Percentiles rank a stretch among this genome's conserved stretches.
These are phyloP conservation scores for Drosophila lutescens DNA, from an alignment of 2,888 invertebrate genomes.

Conservation along the genomic window DNA sequence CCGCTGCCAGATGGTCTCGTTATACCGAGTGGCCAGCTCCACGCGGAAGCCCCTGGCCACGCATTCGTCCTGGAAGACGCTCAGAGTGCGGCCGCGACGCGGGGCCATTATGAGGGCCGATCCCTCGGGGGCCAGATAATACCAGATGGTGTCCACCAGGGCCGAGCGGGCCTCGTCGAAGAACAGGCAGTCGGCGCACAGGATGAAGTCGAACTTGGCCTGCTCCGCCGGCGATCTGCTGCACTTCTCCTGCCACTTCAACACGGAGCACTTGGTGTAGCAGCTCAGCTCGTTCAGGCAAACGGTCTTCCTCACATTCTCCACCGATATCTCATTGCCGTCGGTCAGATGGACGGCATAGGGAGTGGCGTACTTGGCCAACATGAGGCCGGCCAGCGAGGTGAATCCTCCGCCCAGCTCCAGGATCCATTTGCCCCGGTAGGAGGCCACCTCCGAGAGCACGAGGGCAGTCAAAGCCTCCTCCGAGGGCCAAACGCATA, in stretches of 20 bases:
- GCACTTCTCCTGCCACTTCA: slow-evolving; percentile 86
- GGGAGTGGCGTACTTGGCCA: slow-evolving; percentile 88
- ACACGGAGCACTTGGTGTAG: slow-evolving; percentile 85
- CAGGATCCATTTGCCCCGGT: slow-evolving; percentile 88
- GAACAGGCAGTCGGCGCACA: slow-evolving; percentile 92
- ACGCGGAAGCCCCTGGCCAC: slow-evolving; percentile 86
- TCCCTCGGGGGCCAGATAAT: slow-evolving; percentile 87
- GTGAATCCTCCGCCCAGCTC: slow-evolving; percentile 95
- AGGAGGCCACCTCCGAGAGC: slow-evolving; percentile 87
- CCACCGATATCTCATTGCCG: slow-evolving; percentile 90
- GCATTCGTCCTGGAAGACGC: slow-evolving; percentile 88
- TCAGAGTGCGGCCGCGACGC: slow-evolving; percentile 89
- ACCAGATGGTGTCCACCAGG: slow-evolving; percentile 88
- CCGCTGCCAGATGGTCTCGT: slow-evolving; percentile 88
- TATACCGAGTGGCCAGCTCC: slow-evolving; percentile 87
- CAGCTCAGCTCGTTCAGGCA: slow-evolving; percentile 87
- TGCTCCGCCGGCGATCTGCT: slow-evolving; percentile 80
- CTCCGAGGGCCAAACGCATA: slow-evolving; percentile 92
- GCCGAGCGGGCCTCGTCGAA: slow-evolving; percentile 90
- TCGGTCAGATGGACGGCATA: slow-evolving; percentile 89
- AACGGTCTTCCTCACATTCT: slow-evolving; percentile 89
- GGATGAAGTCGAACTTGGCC: slow-evolving; percentile 88
- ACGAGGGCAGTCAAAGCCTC: slow-evolving; percentile 89
- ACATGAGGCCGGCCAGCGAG: slow-evolving; percentile 90
- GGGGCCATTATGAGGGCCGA: slow-evolving; percentile 91